These are phyloP conservation scores for Isichthys henryi DNA, from an alignment of 2,113 vertebrate species.

Conservation along the genomic window DNA sequence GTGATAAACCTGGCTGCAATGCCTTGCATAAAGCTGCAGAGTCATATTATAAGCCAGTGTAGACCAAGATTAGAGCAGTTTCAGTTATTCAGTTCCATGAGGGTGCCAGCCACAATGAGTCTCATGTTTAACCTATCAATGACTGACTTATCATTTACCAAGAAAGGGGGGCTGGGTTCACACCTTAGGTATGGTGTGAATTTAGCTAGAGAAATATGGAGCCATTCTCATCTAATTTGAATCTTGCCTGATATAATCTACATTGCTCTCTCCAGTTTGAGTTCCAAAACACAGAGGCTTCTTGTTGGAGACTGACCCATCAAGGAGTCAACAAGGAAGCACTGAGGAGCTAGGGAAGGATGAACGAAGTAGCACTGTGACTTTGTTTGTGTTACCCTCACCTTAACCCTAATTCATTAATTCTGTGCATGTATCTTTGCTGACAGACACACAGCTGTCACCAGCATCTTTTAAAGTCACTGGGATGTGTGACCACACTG, in stretches of 20 bases:
- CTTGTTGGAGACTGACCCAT: background rate
- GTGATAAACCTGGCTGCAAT: background rate
- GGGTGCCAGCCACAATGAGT: background rate
- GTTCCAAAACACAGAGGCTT: background rate
- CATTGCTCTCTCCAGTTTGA: background rate
- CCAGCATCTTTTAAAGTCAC: background rate
- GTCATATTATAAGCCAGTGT: background rate
- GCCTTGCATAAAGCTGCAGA: background rate
- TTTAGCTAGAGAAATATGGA: background rate
- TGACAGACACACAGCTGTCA: background rate
- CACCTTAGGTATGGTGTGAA: background rate
- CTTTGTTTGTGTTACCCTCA: background rate
- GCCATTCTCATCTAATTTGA: background rate
- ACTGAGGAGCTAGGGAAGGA: background rate
- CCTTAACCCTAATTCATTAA: background rate
- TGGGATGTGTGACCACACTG: background rate
- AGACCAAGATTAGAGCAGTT: background rate
- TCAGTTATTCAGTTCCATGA: background rate
- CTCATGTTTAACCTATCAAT: background rate
- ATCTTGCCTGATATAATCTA: background rate
- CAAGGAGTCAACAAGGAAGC: background rate
- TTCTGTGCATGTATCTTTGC: background rate
- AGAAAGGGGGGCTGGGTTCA: background rate
- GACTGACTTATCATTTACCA: background rate
- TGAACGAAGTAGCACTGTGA: background rate